Conservation (phyloP, 2,113 vertebrate genomes). For the Solenodon paradoxus region DNA sequence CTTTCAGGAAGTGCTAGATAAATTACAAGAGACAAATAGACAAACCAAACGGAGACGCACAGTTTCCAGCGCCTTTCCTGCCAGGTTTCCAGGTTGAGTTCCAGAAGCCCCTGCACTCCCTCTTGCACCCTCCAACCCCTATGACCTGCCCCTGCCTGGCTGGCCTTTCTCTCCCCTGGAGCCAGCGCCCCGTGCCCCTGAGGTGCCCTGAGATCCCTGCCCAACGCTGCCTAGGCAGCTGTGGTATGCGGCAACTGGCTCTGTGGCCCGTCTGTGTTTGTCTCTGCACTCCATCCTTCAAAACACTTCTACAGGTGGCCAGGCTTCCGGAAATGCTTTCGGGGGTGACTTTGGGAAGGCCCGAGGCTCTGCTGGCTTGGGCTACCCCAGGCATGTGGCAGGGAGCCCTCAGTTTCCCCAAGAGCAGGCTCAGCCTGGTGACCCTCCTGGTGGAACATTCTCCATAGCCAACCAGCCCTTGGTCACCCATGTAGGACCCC, state of each 20-base stretch:
- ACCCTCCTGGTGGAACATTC: not conserved
- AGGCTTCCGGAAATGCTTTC: not conserved
- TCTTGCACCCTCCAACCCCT: not conserved
- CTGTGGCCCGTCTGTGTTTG: not conserved
- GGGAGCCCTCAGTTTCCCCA: not conserved
- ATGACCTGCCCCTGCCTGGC: not conserved
- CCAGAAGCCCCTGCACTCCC: not conserved
- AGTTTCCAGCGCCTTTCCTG: not conserved
- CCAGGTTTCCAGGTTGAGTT: not conserved
- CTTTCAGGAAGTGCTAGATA: conserved; percentile 76
- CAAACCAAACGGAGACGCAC: not conserved
- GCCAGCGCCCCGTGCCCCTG: not conserved
- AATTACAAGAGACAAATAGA: conserved; percentile 72
- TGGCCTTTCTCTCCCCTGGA: not conserved
- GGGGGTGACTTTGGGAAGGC: not conserved
- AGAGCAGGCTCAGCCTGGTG: not conserved
- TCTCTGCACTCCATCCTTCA: not conserved
- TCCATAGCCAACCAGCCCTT: not conserved
- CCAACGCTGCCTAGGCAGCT: not conserved
- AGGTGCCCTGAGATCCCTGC: not conserved
- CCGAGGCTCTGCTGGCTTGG: not conserved
- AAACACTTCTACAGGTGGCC: not conserved
- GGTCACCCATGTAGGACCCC: not conserved
- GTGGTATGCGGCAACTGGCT: not conserved
- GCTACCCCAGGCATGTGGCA: not conserved